Percentiles rank a stretch among this genome's conserved stretches.
Evolutionary conservation across 2,113 vertebrate species (phyloP).

Genomic region (Psilopsiagon aurifrons): DNA sequence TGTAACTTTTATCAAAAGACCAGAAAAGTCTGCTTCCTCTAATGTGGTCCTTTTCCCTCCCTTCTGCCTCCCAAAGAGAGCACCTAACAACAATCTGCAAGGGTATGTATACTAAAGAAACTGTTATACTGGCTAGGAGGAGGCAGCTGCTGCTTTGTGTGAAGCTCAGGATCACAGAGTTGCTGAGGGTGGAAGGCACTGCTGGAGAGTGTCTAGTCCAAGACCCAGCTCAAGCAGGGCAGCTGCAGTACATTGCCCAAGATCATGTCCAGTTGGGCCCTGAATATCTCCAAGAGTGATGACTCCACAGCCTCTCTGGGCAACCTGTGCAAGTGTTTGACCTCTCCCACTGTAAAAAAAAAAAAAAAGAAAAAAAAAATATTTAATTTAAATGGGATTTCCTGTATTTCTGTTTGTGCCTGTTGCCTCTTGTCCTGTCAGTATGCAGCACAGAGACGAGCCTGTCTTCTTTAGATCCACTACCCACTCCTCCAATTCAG

Average conservation of each 20-base stretch:
- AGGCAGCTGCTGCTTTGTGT: background rate
- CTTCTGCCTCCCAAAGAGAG: background rate
- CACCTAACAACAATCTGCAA: background rate
- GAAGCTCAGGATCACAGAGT: background rate
- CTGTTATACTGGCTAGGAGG: background rate
- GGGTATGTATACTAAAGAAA: background rate
- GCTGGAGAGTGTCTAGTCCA: background rate
- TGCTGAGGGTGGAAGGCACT: background rate
- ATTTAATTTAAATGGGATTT: background rate
- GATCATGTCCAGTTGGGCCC: background rate
- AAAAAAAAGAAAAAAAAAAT: background rate
- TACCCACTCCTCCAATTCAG: background rate
- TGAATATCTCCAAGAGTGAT: background rate
- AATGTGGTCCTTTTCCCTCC: background rate
- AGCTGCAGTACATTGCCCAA: background rate
- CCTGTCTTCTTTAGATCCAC: background rate
- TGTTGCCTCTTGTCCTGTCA: background rate
- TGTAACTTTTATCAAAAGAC: background rate
- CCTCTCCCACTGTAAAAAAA: background rate
- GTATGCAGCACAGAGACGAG: background rate
- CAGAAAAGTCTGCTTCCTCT: background rate
- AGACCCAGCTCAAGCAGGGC: background rate
- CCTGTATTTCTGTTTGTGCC: background rate
- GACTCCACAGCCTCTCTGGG: background rate
- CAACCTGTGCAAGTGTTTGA: background rate